A percentile compares a stretch with the other conserved stretches of the same genome.
phyloP scores from a whole-genome alignment of 1,140 invertebrate genomes.

The Campoletis sonorensis region DNA sequence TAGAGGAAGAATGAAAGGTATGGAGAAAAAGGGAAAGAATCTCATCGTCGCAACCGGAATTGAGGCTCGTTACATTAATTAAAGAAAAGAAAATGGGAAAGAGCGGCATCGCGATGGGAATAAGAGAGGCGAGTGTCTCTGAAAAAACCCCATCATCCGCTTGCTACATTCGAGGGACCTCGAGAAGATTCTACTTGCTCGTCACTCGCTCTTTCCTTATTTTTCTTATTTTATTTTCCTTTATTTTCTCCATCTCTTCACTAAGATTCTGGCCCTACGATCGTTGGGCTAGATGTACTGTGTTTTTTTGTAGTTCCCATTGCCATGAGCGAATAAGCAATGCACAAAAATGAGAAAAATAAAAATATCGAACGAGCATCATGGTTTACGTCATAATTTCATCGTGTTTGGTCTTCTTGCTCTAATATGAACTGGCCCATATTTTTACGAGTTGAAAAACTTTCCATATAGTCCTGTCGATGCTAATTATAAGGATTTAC shows the following conservation, averaged over 20 bases:
- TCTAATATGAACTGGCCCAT: slow-evolving; percentile 38
- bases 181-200: slow-evolving; percentile 47
- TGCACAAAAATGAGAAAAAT: background rate
- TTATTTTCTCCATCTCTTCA: slow-evolving; percentile 20
- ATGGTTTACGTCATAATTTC: background rate
- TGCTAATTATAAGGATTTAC: background rate
- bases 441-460: background rate
- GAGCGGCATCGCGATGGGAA: slow-evolving; percentile 49
- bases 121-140: background rate
- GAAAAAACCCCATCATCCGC: slow-evolving; percentile 37
- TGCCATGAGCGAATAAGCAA: background rate
- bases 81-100: slow-evolving; percentile 47
- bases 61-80: slow-evolving; percentile 47
- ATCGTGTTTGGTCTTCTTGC: slow-evolving; percentile 6
- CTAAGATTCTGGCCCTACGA: background rate
- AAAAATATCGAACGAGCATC: slow-evolving; percentile 4
- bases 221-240: background rate
- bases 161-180: slow-evolving; percentile 14
- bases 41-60: slow-evolving; percentile 37
- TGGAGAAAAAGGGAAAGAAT: background rate
- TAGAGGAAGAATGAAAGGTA: background rate
- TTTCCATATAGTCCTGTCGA: background rate
- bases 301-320: background rate
- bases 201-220: background rate
- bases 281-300: background rate